These are phyloP conservation scores for Chelon auratus DNA, from an alignment of 2,797 vertebrate genomes.

Conservation along the genomic window DNA sequence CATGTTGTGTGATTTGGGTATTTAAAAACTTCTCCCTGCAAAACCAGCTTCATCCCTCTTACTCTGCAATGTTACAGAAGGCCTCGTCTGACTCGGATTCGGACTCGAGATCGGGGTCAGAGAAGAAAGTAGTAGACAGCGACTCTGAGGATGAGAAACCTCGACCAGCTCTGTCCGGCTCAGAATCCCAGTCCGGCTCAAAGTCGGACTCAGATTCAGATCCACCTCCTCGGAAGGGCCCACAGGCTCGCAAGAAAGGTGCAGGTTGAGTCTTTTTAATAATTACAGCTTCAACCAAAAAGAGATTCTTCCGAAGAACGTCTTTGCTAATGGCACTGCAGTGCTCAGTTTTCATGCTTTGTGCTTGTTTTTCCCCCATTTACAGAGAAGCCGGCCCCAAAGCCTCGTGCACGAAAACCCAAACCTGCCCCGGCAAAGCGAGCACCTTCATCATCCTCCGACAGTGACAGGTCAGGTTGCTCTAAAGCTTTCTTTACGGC, in stretches of 20 bases:
- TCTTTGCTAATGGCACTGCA: background rate
- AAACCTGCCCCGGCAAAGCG: slow-evolving; percentile 85
- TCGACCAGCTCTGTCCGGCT: slow-evolving; percentile 84
- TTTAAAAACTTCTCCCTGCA: background rate
- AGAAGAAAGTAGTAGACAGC: slow-evolving; percentile 79
- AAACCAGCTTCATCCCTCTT: background rate
- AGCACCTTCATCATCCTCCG: slow-evolving; percentile 86
- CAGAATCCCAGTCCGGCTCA: slow-evolving; percentile 87
- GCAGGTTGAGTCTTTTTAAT: slow-evolving; percentile 4
- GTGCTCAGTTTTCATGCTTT: background rate
- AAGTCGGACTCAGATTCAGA: slow-evolving; percentile 92
- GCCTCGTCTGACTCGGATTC: slow-evolving; percentile 90
- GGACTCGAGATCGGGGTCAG: slow-evolving; percentile 87
- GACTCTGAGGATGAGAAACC: slow-evolving; percentile 86
- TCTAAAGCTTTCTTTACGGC: background rate
- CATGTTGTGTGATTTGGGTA: background rate
- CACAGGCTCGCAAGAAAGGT: slow-evolving; percentile 92
- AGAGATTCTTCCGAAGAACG: no score
- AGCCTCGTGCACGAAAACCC: slow-evolving; percentile 90
- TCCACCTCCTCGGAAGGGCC: slow-evolving; percentile 88
- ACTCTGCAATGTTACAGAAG: slow-evolving; percentile 79
- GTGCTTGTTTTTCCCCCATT: slow-evolving; percentile 14
- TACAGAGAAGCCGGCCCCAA: slow-evolving; percentile 90
- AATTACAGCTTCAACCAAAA: background rate
- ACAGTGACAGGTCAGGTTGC: slow-evolving; percentile 92